These are phyloP conservation scores for Tinea trinotella DNA, from an alignment of 2,888 invertebrate species.

Conservation along the genomic window DNA sequence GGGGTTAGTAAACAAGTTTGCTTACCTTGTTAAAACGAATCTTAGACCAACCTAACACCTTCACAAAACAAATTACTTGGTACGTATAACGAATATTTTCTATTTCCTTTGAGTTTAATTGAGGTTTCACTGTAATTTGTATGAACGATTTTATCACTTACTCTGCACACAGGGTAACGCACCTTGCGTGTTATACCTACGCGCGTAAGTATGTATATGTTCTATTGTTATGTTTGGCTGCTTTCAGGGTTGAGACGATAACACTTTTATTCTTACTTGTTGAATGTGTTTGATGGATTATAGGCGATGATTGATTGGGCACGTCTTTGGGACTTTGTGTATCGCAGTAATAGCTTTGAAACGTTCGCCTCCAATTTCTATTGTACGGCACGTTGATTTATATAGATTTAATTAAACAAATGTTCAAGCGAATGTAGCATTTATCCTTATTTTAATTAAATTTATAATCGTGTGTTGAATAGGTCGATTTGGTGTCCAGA, in stretches of 20 bases:
- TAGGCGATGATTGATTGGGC: constrained; percentile 58
- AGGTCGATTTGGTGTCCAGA: background rate
- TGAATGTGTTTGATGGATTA: constrained; percentile 67
- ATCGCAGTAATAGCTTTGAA: constrained; percentile 44
- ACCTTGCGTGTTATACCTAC: constrained; percentile 31
- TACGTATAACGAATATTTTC: too few relatives aligned
- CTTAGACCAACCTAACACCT: too few relatives aligned
- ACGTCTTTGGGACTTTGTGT: constrained; percentile 40
- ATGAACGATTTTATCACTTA: background rate
- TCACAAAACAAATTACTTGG: too few relatives aligned
- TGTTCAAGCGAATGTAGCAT: too few relatives aligned
- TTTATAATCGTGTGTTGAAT: background rate
- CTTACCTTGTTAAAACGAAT: too few relatives aligned
- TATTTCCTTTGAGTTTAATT: too few relatives aligned
- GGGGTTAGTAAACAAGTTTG: too few relatives aligned
- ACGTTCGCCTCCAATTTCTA: background rate
- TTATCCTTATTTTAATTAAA: background rate
- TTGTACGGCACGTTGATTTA: background rate
- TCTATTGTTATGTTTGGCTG: constrained; percentile 35
- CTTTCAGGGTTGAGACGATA: constrained; percentile 48
- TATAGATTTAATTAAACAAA: too few relatives aligned
- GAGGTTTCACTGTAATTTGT: too few relatives aligned
- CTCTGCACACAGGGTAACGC: constrained; percentile 22
- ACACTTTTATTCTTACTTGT: constrained; percentile 70
- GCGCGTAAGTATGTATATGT: constrained; percentile 41